These are phyloP conservation scores for Sceliomorpha sp. DNA, from an alignment of 2,888 invertebrate genomes.

Conservation along the genomic window DNA sequence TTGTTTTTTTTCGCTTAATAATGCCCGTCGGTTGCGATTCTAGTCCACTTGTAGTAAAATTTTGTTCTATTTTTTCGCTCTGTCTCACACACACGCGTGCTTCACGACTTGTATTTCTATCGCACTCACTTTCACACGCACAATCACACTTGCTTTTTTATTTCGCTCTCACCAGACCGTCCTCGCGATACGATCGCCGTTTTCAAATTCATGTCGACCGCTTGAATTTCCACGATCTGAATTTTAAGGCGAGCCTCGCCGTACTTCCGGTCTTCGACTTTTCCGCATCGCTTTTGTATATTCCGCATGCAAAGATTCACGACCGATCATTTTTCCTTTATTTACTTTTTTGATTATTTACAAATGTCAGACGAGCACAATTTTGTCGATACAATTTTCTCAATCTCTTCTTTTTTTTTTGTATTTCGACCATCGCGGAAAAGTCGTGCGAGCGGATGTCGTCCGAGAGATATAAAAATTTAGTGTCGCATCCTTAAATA, in stretches of 20 bases:
- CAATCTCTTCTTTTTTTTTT: neutral
- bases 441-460: constrained; percentile 58
- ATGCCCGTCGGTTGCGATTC: constrained; percentile 81
- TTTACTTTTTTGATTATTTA: constrained; percentile 60
- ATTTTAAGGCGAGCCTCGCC: constrained; percentile 73
- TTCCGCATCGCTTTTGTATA: constrained; percentile 37
- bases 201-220: constrained; percentile 62
- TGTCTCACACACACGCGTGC: constrained; percentile 53
- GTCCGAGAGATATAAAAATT: constrained; percentile 49
- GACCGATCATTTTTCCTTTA: no score
- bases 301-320: constrained; percentile 9
- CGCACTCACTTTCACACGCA: constrained; percentile 28
- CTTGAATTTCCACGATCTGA: constrained; percentile 68
- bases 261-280: constrained; percentile 69
- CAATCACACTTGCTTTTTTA: constrained; percentile 53
- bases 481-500: constrained; percentile 44
- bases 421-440: constrained; percentile 45
- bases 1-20: constrained; percentile 72
- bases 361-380: constrained; percentile 54
- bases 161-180: constrained; percentile 59
- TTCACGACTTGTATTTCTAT: constrained; percentile 30
- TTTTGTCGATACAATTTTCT: constrained; percentile 16
- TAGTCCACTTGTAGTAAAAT: constrained; percentile 80
- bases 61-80: constrained; percentile 66
- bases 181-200: constrained; percentile 66